Conservation (phyloP, 2,888 invertebrate genomes). For the Electrophaes corylata region DNA sequence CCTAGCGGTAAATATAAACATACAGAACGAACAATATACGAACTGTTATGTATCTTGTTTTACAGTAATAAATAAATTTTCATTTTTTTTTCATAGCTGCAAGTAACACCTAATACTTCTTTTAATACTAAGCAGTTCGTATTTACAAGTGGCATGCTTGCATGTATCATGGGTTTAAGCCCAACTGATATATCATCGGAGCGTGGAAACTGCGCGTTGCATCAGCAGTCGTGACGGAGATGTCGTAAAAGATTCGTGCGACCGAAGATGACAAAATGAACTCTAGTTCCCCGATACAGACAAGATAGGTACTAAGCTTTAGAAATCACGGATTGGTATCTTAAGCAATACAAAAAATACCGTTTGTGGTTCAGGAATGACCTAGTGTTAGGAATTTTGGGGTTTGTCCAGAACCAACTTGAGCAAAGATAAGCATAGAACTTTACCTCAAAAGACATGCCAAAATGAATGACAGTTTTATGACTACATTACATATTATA, state of each 20-base stretch:
- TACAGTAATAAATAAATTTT: no score
- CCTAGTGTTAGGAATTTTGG: background rate
- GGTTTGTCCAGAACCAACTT: background rate
- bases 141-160: background rate
- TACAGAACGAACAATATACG: no score
- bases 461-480: background rate
- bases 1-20: background rate
- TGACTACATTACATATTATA: background rate
- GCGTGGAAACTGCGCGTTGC: conserved; percentile 64
- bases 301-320: background rate
- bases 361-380: background rate
- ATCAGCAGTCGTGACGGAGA: conserved; percentile 65
- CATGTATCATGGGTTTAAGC: background rate
- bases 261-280: conserved; percentile 61
- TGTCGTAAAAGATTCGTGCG: conserved; percentile 62
- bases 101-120: no score
- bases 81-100: no score
- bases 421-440: background rate
- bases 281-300: conserved; percentile 15
- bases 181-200: conserved; percentile 56
- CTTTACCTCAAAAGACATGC: background rate
- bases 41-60: no score
- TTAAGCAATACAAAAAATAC: background rate
- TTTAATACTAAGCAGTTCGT: no score
- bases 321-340: background rate